phyloP scores from a whole-genome alignment of 2,797 vertebrate genomes.

The Jordanella pulchra region DNA sequence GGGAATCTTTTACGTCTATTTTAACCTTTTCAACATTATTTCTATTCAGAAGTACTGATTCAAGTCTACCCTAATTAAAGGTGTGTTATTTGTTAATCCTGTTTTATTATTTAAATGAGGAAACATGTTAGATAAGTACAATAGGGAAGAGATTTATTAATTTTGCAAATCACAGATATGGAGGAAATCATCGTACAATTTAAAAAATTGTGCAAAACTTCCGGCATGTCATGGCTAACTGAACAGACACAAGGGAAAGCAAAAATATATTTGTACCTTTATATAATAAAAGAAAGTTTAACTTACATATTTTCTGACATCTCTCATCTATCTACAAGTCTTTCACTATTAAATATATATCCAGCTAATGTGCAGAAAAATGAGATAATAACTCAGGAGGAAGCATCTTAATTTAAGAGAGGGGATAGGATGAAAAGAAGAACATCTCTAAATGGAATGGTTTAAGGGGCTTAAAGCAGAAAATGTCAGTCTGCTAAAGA shows the following conservation, averaged over 20 bases:
- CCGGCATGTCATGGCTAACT: no score
- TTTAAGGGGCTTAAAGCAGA: conserved; percentile 1
- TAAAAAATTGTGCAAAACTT: neutral
- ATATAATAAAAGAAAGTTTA: conserved; percentile 9
- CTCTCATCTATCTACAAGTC: conserved; percentile 28
- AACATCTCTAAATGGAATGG: neutral
- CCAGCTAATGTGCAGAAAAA: conserved; percentile 15
- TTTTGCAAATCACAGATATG: neutral
- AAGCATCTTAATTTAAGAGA: conserved; percentile 19
- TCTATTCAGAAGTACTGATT: neutral
- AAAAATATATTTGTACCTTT: conserved; percentile 4
- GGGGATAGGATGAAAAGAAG: neutral
- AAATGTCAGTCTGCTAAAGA: neutral
- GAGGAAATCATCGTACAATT: neutral
- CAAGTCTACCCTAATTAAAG: neutral
- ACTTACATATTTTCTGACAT: conserved; percentile 31
- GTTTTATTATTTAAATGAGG: neutral
- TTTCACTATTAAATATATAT: conserved; percentile 45
- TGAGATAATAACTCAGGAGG: conserved; percentile 20
- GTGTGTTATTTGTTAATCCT: neutral
- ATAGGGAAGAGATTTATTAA: no score
- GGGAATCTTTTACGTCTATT: no score
- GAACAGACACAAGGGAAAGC: neutral
- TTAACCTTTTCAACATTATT: no score
- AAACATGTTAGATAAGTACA: neutral